phyloP scores from a whole-genome alignment of 2,113 vertebrate genomes.

The Rhagologus leucostigma region DNA sequence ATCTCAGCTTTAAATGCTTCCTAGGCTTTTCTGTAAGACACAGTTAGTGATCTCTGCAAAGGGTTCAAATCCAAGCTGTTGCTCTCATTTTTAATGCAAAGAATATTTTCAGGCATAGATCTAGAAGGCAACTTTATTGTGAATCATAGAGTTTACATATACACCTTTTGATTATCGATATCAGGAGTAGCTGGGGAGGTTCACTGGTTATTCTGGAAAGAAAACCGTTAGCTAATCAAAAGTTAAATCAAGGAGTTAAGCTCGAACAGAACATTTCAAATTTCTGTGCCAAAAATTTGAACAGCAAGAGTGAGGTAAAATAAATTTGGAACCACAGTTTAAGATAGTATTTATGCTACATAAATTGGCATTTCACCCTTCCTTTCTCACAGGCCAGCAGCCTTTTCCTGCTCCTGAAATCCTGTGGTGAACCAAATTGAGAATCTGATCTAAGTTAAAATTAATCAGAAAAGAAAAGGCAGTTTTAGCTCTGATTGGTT shows the following conservation, averaged over 20 bases:
- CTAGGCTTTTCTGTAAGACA: neutral
- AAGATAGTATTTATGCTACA: neutral
- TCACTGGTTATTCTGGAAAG: neutral
- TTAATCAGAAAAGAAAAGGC: neutral
- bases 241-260: neutral
- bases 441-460: constrained; percentile 15
- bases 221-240: neutral
- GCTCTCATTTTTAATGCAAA: neutral
- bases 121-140: neutral
- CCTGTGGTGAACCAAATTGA: constrained; percentile 1
- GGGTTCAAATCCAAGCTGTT: neutral
- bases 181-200: fast-evolving
- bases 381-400: neutral
- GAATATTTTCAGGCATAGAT: neutral
- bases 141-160: neutral
- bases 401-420: neutral
- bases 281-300: neutral
- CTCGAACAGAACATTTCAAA: neutral
- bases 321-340: neutral
- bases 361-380: neutral
- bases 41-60: neutral
- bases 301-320: neutral
- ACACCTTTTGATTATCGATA: neutral
- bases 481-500: neutral
- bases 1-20: neutral